These are phyloP conservation scores for Indicator indicator DNA, from an alignment of 2,113 vertebrate genomes.

Conservation along the genomic window DNA sequence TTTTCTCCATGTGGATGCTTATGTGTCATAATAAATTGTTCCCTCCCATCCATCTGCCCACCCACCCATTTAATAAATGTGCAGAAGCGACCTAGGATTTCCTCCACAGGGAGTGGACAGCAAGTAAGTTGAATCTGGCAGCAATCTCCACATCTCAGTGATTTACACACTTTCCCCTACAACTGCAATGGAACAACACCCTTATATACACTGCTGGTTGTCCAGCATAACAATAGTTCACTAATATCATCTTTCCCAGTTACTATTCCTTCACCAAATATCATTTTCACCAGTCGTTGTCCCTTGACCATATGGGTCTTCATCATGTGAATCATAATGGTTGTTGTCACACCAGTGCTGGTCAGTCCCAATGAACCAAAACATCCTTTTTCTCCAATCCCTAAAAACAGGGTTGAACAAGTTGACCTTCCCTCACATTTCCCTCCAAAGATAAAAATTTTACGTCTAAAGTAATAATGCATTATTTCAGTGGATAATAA, in stretches of 20 bases:
- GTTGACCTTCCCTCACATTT: background rate
- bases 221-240: background rate
- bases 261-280: background rate
- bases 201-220: background rate
- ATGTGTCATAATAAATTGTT: constrained; percentile 60
- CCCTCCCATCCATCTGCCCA: background rate
- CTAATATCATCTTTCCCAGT: background rate
- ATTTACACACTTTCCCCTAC: background rate
- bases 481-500: background rate
- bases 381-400: background rate
- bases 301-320: background rate
- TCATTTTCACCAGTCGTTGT: background rate
- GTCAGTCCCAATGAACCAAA: background rate
- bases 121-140: background rate
- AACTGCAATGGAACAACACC: background rate
- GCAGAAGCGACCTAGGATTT: constrained; percentile 46
- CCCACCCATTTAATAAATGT: constrained; percentile 21
- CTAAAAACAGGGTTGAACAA: background rate
- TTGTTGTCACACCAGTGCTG: background rate
- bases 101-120: background rate
- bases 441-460: background rate
- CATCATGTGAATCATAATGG: background rate
- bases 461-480: background rate
- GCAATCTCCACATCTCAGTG: background rate
- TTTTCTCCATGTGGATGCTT: constrained; percentile 35